Base-by-base conservation (phyloP, 2,113 vertebrate species). In the Pogonocichla stellata region DNA sequence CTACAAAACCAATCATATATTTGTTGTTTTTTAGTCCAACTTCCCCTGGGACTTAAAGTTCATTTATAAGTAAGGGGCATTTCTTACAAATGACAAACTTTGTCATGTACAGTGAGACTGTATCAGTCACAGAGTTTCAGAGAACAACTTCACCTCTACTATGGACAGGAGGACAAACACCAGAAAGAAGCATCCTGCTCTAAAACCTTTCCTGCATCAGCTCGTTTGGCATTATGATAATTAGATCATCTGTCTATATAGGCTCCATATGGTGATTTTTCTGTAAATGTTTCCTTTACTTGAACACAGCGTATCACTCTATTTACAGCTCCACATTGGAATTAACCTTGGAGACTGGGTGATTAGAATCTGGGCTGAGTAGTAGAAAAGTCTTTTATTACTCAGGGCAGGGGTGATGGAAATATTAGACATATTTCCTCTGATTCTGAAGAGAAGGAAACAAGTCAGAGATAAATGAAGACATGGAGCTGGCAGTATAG, bases 261-360 rank as follows among this genome's bases (percentile, higher is more conserved):
- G 31, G 69, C 74, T 86, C 90, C 86, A 96, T 96, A 97, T 94
- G 90, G 91, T 89, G 48, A 91, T 93, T 97, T 96, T 94, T 96
- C 82, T 92, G 57, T 79, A 94, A 97, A 96, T 93, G 67, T 97
- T 97, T 97, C 90, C 88, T 94, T 96, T 95, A 95, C 94, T 94
- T 95, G 65, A 84, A 95, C 71, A 96, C 62, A 93, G 34, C 94
- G 67, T 84, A 85, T 93, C 93, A 91, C 93, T 94, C 34, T 93
- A 72, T 95, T 96, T 91, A 86, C 34, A 95, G 26, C 57, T 93
- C 62, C 28, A 90, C 43, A 25, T 57, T 96, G 66, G 97, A 97
- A 92, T 96, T 96, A 95, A 96, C 82, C 95, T 97, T 96, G 90
- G 73, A 92, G 86, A 70, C 29, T 54, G 34, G 48, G 72, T 94